Evolutionary conservation across 2,113 vertebrate species (phyloP), one percentile per base, ranked within the genome.

Genomic region (Mystacornis crossleyi): DNA sequence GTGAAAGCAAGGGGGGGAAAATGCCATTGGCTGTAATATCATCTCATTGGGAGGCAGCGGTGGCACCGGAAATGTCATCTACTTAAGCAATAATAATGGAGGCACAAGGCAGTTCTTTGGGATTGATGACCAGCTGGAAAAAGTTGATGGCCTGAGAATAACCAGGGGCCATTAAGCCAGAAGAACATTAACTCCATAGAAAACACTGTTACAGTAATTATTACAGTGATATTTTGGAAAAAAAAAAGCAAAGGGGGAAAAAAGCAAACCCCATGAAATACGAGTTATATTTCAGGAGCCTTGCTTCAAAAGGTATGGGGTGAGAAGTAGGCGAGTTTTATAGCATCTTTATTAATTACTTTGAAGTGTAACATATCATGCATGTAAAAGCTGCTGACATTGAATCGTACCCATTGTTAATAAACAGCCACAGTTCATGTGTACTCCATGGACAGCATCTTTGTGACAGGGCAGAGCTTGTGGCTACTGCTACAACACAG

Each of bases 111-210:
- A 84, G 81, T 91, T 96, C 94, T 94, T 71, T 72, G 81, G 95
- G 96, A 97, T 97, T 97, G 98, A 98, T 96, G 95, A 86, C 96
- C 97, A 97, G 91, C 94, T 96, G 86, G 94, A 94, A 98, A 95
- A 95, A 96, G 95, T 81, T 96, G 98, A 97, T 95, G 97, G 95
- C 89, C 97, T 97, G 94, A 97, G 97, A 98, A 96, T 95, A 96
- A 97, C 95, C 73, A 96, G 96, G 96, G 97, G 90, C 96, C 97
- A 97, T 98, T 98, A 98, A 97, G 71, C 95, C 96, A 96, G 91
- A 90, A 90, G 96, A 96, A 97, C 97, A 98, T 98, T 98, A 98
- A 96, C 97, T 97, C 94, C 94, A 53, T 81, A 97, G 89, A 97
- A 97, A 96, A 92, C 24, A 70, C 80, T 93, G 96, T 92, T 95